Conservation (phyloP, 1,140 invertebrate species). For the Paracyclopina nana region DNA sequence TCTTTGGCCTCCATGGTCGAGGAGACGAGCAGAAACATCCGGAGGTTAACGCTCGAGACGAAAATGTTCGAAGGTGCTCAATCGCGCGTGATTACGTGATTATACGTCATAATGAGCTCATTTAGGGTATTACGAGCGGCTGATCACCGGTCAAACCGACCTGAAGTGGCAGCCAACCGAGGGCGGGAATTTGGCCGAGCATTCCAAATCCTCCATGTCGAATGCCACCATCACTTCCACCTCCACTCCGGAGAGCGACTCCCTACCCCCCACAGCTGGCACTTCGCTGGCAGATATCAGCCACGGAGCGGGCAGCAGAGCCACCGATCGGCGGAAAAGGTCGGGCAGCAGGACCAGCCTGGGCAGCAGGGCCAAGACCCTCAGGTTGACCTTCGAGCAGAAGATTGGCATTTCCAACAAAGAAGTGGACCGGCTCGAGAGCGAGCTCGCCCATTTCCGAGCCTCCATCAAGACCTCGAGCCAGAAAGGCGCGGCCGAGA, state of each 20-base stretch:
- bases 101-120: too few relatives aligned
- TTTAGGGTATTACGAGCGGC: neutral
- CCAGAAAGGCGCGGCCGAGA: neutral
- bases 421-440: neutral
- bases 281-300: neutral
- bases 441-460: neutral
- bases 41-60: neutral
- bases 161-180: neutral
- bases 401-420: neutral
- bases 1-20: neutral
- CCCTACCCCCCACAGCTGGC: neutral
- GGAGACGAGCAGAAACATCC: neutral
- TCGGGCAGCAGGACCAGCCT: neutral
- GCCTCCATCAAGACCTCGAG: neutral
- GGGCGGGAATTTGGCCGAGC: neutral
- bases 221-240: neutral
- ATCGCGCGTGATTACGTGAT: too few relatives aligned
- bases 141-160: neutral
- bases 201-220: too few relatives aligned
- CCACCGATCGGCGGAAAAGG: too few relatives aligned
- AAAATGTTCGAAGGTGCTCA: constrained; percentile 6
- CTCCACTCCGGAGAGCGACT: neutral
- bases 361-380: neutral
- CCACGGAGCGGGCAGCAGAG: neutral
- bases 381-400: neutral